A percentile compares a stretch with the other conserved stretches of the same genome.
Conservation (phyloP, 2,888 invertebrate species). For the Leucoptera coffeella region DNA sequence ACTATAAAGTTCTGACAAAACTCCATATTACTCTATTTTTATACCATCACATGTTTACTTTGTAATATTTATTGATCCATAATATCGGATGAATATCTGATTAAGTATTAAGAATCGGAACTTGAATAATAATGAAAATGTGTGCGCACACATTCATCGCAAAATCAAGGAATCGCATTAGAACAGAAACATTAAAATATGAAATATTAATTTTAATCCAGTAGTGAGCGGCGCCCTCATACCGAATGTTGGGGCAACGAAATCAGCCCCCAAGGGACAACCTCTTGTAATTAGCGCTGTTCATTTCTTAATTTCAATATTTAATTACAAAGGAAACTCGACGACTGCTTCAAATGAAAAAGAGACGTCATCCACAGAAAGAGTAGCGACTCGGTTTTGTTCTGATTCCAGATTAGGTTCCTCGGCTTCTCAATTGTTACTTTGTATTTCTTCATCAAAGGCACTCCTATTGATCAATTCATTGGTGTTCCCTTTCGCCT, state of each 20-base stretch:
- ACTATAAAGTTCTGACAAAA: no score
- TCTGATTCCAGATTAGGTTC: slow-evolving; percentile 19
- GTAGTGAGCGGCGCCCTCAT: slow-evolving; percentile 35
- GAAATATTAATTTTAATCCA: slow-evolving; percentile 34
- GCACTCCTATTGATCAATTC: slow-evolving; percentile 8
- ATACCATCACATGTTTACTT: no score
- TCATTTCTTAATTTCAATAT: slow-evolving; percentile 58
- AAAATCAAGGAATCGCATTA: no score
- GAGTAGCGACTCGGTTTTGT: slow-evolving; percentile 34
- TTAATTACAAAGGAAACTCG: slow-evolving; percentile 56
- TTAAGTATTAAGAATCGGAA: no score
- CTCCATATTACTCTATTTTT: no score
- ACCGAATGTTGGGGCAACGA: slow-evolving; percentile 34
- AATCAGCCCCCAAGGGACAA: slow-evolving; percentile 51
- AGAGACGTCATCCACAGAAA: slow-evolving; percentile 50
- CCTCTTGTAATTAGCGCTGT: slow-evolving; percentile 54
- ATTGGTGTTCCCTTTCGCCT: background rate
- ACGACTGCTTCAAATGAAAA: slow-evolving; percentile 35
- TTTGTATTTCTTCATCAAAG: slow-evolving; percentile 29
- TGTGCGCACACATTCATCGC: no score
- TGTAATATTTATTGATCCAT: no score
- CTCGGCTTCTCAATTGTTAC: slow-evolving; percentile 31
- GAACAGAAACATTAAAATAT: slow-evolving; percentile 24
- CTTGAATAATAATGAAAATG: no score
- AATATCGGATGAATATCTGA: no score